Conservation (phyloP, 2,888 invertebrate species). For the Mesodorylaimus sp. region DNA sequence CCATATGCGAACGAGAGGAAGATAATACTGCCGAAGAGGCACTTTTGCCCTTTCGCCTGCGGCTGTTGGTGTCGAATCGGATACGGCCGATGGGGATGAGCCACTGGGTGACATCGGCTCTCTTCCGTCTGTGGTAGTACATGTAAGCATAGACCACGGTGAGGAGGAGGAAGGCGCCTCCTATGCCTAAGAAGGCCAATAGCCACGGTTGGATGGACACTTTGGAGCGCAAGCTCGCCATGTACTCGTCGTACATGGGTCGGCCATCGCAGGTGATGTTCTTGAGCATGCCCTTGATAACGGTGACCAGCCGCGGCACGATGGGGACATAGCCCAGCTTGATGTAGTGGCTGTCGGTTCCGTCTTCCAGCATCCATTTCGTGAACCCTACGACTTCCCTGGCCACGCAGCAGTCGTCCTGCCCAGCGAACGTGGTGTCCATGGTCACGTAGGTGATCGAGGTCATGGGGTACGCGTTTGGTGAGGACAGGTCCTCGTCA, state of each 20-base stretch:
- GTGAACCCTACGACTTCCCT: background rate
- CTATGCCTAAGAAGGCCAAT: background rate
- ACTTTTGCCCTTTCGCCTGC: too few relatives aligned
- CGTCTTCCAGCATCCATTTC: background rate
- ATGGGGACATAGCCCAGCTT: background rate
- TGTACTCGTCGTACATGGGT: background rate
- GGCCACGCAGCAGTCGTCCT: background rate
- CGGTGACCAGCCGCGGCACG: background rate
- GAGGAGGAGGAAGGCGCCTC: background rate
- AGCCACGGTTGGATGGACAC: background rate
- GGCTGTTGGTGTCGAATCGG: too few relatives aligned
- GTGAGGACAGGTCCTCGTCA: background rate
- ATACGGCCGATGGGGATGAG: too few relatives aligned
- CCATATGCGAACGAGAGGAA: too few relatives aligned
- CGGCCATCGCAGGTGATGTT: background rate
- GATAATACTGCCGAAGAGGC: too few relatives aligned
- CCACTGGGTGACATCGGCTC: too few relatives aligned
- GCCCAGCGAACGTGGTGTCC: background rate
- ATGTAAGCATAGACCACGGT: too few relatives aligned
- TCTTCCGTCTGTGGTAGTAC: too few relatives aligned
- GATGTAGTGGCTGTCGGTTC: background rate
- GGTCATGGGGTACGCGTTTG: background rate
- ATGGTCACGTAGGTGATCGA: background rate
- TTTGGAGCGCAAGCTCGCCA: background rate
- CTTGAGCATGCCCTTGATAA: background rate